Conservation (phyloP, 2,797 vertebrate genomes). For the Semotilus atromaculatus region DNA sequence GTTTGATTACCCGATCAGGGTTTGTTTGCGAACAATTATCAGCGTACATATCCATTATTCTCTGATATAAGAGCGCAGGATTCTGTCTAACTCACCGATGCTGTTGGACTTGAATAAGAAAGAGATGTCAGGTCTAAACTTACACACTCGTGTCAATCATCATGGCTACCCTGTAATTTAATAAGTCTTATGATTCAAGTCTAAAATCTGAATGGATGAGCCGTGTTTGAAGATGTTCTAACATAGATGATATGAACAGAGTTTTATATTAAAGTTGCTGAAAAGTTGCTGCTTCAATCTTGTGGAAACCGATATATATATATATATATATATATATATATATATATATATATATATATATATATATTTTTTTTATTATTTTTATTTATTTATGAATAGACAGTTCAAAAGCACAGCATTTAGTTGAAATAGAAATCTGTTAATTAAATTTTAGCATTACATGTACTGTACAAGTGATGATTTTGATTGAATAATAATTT, state of each 20-base stretch:
- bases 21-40: slow-evolving; percentile 41
- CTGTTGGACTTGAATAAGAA: not conserved
- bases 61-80: slow-evolving; percentile 8
- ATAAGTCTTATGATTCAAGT: not conserved
- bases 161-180: not conserved
- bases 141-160: not conserved
- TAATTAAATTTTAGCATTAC: too few relatives aligned
- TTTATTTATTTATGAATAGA: too few relatives aligned
- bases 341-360: too few relatives aligned
- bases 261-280: not conserved
- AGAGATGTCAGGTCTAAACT: not conserved
- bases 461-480: too few relatives aligned
- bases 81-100: not conserved
- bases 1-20: slow-evolving; percentile 22
- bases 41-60: not conserved
- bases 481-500: too few relatives aligned
- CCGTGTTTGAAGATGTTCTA: not conserved
- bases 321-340: too few relatives aligned
- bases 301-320: too few relatives aligned
- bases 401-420: too few relatives aligned
- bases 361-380: too few relatives aligned
- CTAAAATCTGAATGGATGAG: not conserved
- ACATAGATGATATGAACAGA: not conserved
- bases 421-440: too few relatives aligned
- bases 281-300: too few relatives aligned